phyloP scores from a whole-genome alignment of 2,888 invertebrate genomes.

The Iphiclides podalirius region DNA sequence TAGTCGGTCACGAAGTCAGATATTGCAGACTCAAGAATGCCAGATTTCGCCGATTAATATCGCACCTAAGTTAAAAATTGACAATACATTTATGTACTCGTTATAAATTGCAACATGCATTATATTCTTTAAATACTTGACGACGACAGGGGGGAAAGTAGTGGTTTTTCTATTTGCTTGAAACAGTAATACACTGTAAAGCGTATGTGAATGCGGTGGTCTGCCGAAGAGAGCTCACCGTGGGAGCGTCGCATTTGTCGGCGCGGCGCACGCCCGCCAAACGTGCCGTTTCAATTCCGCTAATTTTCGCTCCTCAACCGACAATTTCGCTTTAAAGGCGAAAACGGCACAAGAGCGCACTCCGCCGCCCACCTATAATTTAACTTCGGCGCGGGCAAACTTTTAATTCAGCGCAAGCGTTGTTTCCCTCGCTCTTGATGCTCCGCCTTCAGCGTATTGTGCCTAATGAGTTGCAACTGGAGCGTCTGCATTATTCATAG shows the following conservation, averaged over 20 bases:
- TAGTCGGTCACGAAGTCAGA: neutral
- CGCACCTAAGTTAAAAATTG: too few species aligned
- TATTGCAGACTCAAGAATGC: too few species aligned
- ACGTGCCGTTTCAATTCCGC: neutral
- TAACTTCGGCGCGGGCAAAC: neutral
- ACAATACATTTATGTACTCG: too few species aligned
- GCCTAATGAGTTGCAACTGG: neutral
- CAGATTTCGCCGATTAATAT: too few species aligned
- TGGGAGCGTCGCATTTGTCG: neutral
- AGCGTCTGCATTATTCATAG: neutral
- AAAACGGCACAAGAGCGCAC: neutral
- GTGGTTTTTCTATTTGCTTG: neutral
- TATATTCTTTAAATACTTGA: neutral
- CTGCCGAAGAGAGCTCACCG: too few species aligned
- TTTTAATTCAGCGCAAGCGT: constrained; percentile 1
- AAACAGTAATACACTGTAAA: neutral
- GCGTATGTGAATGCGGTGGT: neutral
- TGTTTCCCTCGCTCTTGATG: too few species aligned
- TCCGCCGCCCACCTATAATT: constrained; percentile 6
- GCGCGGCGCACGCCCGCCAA: too few species aligned
- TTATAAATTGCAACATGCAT: too few species aligned
- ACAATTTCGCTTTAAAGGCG: constrained; percentile 4
- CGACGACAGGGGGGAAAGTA: neutral
- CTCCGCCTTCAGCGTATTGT: neutral
- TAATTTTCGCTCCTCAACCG: neutral